Evolutionary conservation across 2,888 invertebrate species (phyloP), one percentile per base, ranked within the genome.

Genomic region (Campoletis raptor): DNA sequence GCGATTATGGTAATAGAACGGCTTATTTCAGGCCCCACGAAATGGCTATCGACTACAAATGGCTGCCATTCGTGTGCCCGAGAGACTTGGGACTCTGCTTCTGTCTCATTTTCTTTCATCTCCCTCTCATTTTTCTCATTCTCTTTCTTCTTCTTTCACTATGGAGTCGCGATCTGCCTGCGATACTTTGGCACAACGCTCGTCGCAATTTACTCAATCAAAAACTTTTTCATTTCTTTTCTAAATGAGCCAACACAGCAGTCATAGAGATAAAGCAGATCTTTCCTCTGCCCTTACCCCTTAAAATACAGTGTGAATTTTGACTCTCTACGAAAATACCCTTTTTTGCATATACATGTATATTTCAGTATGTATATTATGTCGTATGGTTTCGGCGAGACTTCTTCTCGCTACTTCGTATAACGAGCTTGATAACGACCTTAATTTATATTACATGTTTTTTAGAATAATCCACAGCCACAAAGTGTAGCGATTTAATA

Each of bases 1-100:
- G 67, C 89, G 89, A 90, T 91, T 90, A 91, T 90, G 90, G 88
- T 90, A 90, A 91, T 91, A 87, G 89, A 89, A 90, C 89, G 89
- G 89, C 90, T 90, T 89, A 89, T 86, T 88, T 85, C 78, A 88
- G 87, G 83, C 88, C 84, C 85, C 82, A 86, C 81, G 86, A 88
- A 89, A 88, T 85, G 89, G 84, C 88, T 88, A 88, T 89, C 87
- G 88, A 87, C 89, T 87, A 87, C 85, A 84, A 89, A 87, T 86
- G 88, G 88, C 81, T 81, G 79, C 80, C 84, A 79, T 85, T 85
- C 81, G 78, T 85, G 74, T 73, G 73, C 78, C 84, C 69, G 73
- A 77, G 81, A 69, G 76, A 82, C 54, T 74, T 42, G 67, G 74
- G 81, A 81, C 74, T 81, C 24, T 73, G 73, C 73, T 73, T 73